phyloP scores from a whole-genome alignment of 2,113 vertebrate species.

The Pampusana beccarii region DNA sequence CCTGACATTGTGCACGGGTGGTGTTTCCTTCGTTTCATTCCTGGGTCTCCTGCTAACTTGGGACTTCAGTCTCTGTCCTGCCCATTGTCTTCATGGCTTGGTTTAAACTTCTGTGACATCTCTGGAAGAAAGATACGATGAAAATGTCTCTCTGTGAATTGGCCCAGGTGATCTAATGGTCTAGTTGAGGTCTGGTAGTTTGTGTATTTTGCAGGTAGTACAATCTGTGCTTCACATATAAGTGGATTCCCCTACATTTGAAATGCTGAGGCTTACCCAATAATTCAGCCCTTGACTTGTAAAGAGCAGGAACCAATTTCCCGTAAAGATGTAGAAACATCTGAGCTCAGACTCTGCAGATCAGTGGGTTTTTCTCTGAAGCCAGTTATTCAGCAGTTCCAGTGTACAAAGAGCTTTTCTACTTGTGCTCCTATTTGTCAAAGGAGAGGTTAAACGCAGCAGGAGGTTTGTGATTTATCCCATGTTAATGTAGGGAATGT shows the following conservation, averaged over 20 bases:
- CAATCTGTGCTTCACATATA: background rate
- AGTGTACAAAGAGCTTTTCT: background rate
- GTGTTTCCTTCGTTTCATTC: background rate
- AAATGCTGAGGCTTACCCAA: background rate
- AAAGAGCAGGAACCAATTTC: background rate
- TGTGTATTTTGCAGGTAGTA: background rate
- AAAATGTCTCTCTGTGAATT: background rate
- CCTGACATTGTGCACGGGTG: background rate
- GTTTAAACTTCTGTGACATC: background rate
- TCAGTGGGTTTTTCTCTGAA: background rate
- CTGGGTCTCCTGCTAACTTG: background rate
- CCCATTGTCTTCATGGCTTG: background rate
- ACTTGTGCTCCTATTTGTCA: background rate
- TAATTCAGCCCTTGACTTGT: accelerated
- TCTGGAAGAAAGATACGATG: background rate
- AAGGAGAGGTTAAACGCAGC: background rate
- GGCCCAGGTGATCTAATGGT: background rate
- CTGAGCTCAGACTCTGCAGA: background rate
- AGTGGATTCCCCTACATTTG: background rate
- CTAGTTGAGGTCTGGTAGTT: background rate
- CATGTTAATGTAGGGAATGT: background rate
- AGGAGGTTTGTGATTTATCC: background rate
- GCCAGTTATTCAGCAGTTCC: background rate
- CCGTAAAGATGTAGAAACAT: background rate
- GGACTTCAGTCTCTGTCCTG: background rate